Conservation (phyloP, 1,140 invertebrate species). For the Papilio xuthus region DNA sequence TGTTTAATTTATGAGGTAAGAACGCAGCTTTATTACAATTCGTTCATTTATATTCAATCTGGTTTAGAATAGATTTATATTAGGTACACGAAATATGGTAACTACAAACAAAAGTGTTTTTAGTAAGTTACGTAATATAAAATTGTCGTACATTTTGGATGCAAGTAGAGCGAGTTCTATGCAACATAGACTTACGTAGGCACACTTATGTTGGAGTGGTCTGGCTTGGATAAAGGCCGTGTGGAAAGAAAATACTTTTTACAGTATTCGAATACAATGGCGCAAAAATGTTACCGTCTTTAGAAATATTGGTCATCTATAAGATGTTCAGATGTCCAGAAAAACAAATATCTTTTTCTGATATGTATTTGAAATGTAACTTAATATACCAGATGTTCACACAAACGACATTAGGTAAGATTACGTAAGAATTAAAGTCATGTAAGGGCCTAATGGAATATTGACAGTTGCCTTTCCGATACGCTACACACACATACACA, state of each 20-base stretch:
- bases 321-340: neutral
- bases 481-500: neutral
- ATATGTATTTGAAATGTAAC: neutral
- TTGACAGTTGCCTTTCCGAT: neutral
- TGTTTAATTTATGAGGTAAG: constrained; percentile 15
- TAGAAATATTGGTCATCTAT: neutral
- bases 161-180: neutral
- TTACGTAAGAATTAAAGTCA: constrained; percentile 1
- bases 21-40: neutral
- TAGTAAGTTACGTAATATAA: neutral
- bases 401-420: neutral
- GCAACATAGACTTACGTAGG: neutral
- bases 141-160: neutral
- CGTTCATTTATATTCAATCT: neutral
- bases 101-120: too few species aligned
- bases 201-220: constrained; percentile 2
- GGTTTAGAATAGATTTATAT: neutral
- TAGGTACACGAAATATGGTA: too few species aligned
- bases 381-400: neutral
- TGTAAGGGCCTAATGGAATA: constrained; percentile 7
- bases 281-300: too few species aligned
- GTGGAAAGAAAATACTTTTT: neutral
- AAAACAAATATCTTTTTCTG: neutral
- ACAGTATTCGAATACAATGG: neutral
- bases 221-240: constrained; percentile 1